Evolutionary conservation across 2,888 invertebrate genomes (phyloP), one percentile per base, ranked within the genome.

Genomic region (Caradrina kadenii): DNA sequence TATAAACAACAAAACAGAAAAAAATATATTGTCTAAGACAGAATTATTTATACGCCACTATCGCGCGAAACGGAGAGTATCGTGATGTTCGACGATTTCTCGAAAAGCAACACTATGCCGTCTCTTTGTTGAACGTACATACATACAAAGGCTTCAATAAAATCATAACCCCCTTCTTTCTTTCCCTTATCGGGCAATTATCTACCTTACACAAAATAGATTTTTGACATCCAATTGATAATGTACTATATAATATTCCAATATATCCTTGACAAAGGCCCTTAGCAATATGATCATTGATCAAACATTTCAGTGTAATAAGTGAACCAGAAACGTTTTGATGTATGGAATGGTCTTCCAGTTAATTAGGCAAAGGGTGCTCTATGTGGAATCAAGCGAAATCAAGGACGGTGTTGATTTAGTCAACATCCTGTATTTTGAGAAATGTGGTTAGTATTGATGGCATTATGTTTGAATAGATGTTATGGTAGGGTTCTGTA

Each of bases 361-460:
- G 50, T 65, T 69, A 73, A 78, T 78, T 81, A 69, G 42, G 55
- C 69, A 78, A 78, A 73, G 80, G 77, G 63, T 74, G 53, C 39
- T 76, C 31, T 52, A 26, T 69, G 76, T 77, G 50, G 60, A 70
- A 65, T 80, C 80, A 70, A 26, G 54, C 50, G 60, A 70, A 63
- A 76, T 62, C 63, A 62, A 63, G 69, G 48, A 64, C 54, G 58
- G 39, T 49, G 55, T 74, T 79, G 63, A 64, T 69, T 80, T 64
- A 31, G 53, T 35, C 53, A 69, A 62, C 54, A 50, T 52, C 31
- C 13, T 54, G 11, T 64, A 26, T 59, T 52, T 56, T 19, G 35
- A 1, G 1, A 42, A 35, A 59, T 42, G 11, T 15, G 19, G 21
- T 56, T 45, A 11, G 10, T 68, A 17, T 42, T n/a, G 39, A 31